Evolutionary conservation across 1,140 invertebrate species (phyloP).

Genomic region (Stratiolaelaps scimitus): DNA sequence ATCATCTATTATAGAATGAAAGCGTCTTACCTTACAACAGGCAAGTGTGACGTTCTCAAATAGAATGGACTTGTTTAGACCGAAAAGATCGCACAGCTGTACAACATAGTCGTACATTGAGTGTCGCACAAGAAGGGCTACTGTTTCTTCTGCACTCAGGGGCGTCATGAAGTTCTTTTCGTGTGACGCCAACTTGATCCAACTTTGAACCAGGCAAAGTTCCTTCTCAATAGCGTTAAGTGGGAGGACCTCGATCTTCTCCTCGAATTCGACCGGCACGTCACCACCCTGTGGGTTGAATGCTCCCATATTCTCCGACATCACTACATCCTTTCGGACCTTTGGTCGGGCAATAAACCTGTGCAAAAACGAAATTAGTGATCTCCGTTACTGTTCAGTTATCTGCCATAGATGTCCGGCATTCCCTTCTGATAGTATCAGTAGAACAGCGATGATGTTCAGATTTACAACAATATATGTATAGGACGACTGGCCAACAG

Average conservation of each 20-base stretch:
- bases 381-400: too few relatives aligned
- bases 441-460: too few relatives aligned
- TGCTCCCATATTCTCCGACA: not conserved
- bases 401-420: too few relatives aligned
- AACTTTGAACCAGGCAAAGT: slow-evolving; percentile 6
- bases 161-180: slow-evolving; percentile 13
- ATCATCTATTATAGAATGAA: too few relatives aligned
- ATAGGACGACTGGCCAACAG: not conserved
- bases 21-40: not conserved
- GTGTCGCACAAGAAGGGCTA: slow-evolving; percentile 5
- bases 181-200: not conserved
- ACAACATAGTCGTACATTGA: slow-evolving; percentile 16
- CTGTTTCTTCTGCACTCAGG: slow-evolving; percentile 18
- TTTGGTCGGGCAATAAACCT: slow-evolving; percentile 5
- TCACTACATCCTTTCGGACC: not conserved
- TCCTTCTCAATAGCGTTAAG: slow-evolving; percentile 9
- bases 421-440: too few relatives aligned
- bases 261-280: not conserved
- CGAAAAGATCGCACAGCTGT: slow-evolving; percentile 11
- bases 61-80: not conserved
- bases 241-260: not conserved
- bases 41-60: slow-evolving; percentile 13
- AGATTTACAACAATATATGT: not conserved
- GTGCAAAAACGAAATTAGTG: not conserved
- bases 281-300: not conserved